Conservation (phyloP, 2,888 invertebrate species). For the Philaethria dido region DNA sequence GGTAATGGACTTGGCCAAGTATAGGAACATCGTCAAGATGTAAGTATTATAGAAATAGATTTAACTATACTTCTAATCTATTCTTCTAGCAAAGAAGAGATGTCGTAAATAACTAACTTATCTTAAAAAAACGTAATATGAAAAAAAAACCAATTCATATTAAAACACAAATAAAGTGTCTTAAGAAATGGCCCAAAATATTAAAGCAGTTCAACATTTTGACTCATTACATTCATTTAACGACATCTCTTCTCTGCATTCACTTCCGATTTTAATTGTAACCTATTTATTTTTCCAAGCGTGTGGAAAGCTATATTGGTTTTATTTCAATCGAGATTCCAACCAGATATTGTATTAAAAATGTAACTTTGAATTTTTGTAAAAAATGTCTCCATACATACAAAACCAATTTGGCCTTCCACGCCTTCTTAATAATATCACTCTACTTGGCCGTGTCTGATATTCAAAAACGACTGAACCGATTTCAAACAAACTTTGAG, state of each 20-base stretch:
- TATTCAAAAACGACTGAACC: not conserved
- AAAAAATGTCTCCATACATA: not conserved
- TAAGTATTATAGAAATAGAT: slow-evolving; percentile 66
- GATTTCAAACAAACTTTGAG: not conserved
- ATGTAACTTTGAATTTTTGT: not conserved
- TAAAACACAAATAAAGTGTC: not conserved
- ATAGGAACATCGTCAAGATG: slow-evolving; percentile 68
- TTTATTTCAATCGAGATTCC: not conserved
- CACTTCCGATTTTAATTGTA: not conserved
- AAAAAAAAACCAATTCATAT: no score
- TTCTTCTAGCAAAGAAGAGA: no score
- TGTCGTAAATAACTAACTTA: not conserved
- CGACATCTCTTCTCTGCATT: not conserved
- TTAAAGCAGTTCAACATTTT: no score
- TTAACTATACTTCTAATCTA: not conserved
- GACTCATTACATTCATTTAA: no score
- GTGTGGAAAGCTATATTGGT: not conserved
- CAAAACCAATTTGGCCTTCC: not conserved
- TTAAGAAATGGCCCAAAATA: no score
- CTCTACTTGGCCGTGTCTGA: slow-evolving; percentile 18
- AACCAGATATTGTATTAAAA: not conserved
- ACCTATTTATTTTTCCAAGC: not conserved
- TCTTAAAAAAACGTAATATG: no score
- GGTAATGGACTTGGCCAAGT: slow-evolving; percentile 59
- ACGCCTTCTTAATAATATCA: not conserved